Evolutionary conservation across 2,113 vertebrate genomes (phyloP).

Genomic region (Myotis yumanensis): DNA sequence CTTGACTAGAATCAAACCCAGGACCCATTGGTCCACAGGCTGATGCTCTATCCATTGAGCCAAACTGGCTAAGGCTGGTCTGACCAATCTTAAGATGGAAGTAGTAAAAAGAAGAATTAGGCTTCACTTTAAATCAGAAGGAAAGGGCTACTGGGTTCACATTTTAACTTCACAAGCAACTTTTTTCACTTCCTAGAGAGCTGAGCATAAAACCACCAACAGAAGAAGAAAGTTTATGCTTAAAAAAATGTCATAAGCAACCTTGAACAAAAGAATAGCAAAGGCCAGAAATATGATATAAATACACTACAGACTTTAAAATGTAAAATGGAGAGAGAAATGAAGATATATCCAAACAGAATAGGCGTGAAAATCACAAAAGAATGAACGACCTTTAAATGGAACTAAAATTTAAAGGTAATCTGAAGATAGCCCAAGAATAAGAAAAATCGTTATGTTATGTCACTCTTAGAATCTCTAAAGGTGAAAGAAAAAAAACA

Average conservation of each 20-base stretch:
- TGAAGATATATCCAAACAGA: neutral
- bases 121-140: constrained; percentile 32
- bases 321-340: neutral
- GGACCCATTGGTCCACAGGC: no score
- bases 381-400: neutral
- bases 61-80: no score
- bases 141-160: neutral
- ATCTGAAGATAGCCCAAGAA: neutral
- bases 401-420: neutral
- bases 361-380: neutral
- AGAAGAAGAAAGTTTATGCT: neutral
- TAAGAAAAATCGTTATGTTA: neutral
- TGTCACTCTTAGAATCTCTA: neutral
- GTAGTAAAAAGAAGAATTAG: neutral
- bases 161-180: constrained; percentile 2
- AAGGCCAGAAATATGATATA: neutral
- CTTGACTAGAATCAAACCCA: no score
- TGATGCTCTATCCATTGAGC: no score
- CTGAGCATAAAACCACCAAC: constrained; percentile 14
- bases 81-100: neutral
- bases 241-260: constrained; percentile 13
- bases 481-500: neutral
- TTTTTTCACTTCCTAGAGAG: constrained; percentile 26
- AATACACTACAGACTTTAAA: neutral
- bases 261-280: neutral